phyloP scores from a whole-genome alignment of 2,797 vertebrate species.

The Sebastes hubbsi region DNA sequence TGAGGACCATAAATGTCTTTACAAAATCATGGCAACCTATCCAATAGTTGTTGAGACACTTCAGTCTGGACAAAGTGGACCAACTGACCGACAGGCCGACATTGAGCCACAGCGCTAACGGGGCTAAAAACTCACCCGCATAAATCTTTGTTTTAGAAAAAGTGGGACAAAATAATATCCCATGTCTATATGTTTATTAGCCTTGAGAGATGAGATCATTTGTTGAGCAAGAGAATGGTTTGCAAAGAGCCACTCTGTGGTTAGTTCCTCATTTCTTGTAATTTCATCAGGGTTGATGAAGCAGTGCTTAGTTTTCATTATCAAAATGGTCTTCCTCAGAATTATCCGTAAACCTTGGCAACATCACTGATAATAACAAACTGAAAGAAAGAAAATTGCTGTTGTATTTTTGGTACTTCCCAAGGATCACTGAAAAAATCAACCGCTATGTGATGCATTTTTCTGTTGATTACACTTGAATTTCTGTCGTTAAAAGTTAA shows the following conservation, averaged over 20 bases:
- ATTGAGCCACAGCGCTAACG: neutral
- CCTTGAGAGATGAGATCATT: neutral
- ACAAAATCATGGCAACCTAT: neutral
- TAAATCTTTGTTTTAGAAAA: neutral
- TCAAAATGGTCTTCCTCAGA: neutral
- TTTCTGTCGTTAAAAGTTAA: neutral
- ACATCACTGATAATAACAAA: neutral
- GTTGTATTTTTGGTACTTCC: neutral
- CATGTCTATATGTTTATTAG: neutral
- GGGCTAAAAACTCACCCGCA: neutral
- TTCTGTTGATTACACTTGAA: neutral
- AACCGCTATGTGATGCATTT: neutral
- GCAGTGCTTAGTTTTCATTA: neutral
- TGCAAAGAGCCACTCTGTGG: slow-evolving; percentile 9
- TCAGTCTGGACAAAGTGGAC: neutral
- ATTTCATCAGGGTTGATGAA: neutral
- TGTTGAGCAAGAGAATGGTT: slow-evolving; percentile 11
- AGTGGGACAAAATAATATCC: neutral
- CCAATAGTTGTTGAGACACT: neutral
- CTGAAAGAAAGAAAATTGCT: neutral
- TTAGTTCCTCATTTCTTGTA: too few relatives aligned
- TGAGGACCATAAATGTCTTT: neutral
- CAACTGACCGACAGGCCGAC: too few relatives aligned
- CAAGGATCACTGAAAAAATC: neutral
- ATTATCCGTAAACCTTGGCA: neutral